phyloP scores from a whole-genome alignment of 1,140 invertebrate species.

The Coptotermes formosanus region DNA sequence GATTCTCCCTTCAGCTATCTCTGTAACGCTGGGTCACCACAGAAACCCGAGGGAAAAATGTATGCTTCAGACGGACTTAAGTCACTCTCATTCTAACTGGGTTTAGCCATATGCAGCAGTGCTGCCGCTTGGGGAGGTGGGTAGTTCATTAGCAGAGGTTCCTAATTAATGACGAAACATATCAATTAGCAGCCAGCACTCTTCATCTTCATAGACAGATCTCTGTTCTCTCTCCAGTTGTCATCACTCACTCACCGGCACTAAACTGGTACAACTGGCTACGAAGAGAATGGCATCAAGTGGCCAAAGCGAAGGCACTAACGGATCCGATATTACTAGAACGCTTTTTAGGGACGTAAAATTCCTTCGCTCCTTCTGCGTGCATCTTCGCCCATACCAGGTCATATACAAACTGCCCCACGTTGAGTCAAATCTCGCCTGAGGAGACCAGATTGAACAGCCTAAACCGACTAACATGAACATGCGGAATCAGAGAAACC shows the following conservation, averaged over 20 bases:
- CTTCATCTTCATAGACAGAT: background rate
- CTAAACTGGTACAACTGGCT: background rate
- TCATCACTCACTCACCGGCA: background rate
- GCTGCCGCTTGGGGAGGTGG: background rate
- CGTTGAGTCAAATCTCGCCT: no score
- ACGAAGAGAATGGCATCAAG: background rate
- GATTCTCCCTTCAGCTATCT: no score
- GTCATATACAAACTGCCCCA: no score
- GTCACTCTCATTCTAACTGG: background rate
- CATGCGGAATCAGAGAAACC: no score
- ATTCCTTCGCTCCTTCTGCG: no score
- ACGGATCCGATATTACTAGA: no score
- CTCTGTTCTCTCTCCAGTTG: background rate
- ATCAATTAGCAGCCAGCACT: constrained; percentile 6
- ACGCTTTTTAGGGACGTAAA: no score
- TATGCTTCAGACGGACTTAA: background rate
- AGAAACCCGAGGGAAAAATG: background rate
- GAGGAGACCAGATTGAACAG: no score
- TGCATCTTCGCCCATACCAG: no score
- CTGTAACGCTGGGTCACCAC: no score
- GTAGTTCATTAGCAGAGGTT: constrained; percentile 8
- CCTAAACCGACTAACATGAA: no score
- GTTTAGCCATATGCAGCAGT: background rate
- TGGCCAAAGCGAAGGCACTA: no score
- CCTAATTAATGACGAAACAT: constrained; percentile 16